These are phyloP conservation scores for Chironomus riparius DNA, from an alignment of 2,888 invertebrate genomes.

Conservation along the genomic window DNA sequence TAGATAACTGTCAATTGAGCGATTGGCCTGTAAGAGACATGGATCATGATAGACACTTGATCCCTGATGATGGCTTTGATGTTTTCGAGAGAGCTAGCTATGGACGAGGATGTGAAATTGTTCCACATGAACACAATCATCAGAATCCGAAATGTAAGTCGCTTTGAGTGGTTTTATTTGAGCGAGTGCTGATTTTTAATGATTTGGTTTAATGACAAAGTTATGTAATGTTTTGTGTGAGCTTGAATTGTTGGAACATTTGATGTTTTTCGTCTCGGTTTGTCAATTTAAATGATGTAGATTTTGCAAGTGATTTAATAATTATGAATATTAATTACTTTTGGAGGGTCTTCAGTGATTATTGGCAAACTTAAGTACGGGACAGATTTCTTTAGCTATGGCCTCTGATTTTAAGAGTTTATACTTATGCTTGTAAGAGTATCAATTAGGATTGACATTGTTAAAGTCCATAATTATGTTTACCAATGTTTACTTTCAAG, in stretches of 20 bases:
- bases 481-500: too few relatives aligned
- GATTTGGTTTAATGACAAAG: conserved; percentile 20
- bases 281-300: too few relatives aligned
- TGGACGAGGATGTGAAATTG: conserved; percentile 71
- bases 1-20: conserved; percentile 68
- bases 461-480: too few relatives aligned
- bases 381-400: too few relatives aligned
- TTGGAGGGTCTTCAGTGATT: too few relatives aligned
- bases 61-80: conserved; percentile 58
- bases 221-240: not conserved
- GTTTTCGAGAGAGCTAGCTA: conserved; percentile 73
- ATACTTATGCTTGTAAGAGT: too few relatives aligned
- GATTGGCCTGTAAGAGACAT: conserved; percentile 63
- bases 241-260: too few relatives aligned
- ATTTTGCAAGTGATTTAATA: too few relatives aligned
- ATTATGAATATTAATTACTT: too few relatives aligned
- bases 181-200: not conserved
- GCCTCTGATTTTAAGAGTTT: too few relatives aligned
- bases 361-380: not conserved
- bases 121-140: conserved; percentile 43
- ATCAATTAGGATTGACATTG: too few relatives aligned
- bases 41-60: conserved; percentile 48
- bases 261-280: too few relatives aligned
- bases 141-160: conserved; percentile 42
- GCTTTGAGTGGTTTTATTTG: not conserved